Evolutionary conservation across 2,797 vertebrate species (phyloP).

Genomic region (Manis crassicaudata): DNA sequence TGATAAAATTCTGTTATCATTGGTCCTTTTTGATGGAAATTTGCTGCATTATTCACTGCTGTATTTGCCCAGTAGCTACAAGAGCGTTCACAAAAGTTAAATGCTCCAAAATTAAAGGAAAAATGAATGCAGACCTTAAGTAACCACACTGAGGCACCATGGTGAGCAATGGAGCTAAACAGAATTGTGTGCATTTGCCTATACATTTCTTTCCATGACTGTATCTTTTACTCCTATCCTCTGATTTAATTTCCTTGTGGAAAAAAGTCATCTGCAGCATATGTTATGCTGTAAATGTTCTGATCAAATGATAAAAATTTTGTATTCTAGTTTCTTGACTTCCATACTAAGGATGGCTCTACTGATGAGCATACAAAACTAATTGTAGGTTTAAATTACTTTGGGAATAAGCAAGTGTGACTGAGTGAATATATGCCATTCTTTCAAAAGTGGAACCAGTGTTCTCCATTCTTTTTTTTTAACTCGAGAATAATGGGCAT

Average conservation of each 20-base stretch:
- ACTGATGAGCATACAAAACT: constrained; percentile 1
- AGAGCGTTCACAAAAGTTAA: not conserved
- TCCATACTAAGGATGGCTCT: not conserved
- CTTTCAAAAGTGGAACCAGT: not conserved
- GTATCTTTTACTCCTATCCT: not conserved
- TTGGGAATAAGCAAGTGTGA: constrained; percentile 5
- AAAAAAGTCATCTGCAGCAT: not conserved
- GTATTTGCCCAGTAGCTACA: not conserved
- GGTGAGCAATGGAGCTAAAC: not conserved
- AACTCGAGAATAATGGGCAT: not conserved
- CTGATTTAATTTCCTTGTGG: constrained; percentile 46
- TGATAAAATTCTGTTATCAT: not conserved
- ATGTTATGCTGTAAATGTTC: not conserved
- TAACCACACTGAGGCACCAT: not conserved
- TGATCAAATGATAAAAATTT: not conserved
- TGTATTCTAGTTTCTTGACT: constrained; percentile 1
- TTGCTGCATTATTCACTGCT: not conserved
- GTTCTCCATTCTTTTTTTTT: not conserved
- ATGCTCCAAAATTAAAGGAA: not conserved
- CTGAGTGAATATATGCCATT: not conserved
- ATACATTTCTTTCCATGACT: not conserved
- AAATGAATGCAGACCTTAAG: not conserved
- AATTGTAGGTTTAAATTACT: constrained; percentile 45
- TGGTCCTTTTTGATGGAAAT: not conserved
- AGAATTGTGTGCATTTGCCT: not conserved